These are phyloP conservation scores for Pteropus rufus DNA, from an alignment of 2,797 vertebrate genomes.

Conservation along the genomic window DNA sequence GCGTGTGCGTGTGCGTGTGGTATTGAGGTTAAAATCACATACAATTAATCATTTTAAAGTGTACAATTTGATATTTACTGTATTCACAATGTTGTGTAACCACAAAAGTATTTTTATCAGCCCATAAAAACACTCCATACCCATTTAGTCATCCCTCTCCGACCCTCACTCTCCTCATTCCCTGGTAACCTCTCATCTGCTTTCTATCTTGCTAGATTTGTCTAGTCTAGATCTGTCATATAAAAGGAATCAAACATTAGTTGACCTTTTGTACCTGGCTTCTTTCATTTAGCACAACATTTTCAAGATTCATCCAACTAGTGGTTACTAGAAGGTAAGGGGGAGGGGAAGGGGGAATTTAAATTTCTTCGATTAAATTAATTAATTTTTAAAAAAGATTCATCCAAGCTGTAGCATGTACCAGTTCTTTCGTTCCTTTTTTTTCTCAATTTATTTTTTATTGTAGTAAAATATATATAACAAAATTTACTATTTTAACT, in stretches of 20 bases:
- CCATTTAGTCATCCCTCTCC: not conserved
- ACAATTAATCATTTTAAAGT: not conserved
- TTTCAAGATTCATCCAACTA: not conserved
- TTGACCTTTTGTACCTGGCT: not conserved
- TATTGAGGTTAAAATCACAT: not conserved
- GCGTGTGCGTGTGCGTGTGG: not conserved
- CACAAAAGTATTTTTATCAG: not conserved
- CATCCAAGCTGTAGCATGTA: not conserved
- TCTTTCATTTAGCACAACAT: not conserved
- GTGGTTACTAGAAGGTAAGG: too few relatives aligned
- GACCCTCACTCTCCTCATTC: not conserved
- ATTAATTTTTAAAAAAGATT: too few relatives aligned
- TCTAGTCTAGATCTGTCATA: not conserved
- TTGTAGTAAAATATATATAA: not conserved
- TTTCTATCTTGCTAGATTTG: not conserved
- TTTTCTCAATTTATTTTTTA: not conserved
- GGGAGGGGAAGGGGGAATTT: too few relatives aligned
- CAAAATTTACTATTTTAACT: not conserved
- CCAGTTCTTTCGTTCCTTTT: not conserved
- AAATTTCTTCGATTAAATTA: too few relatives aligned
- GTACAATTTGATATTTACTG: not conserved
- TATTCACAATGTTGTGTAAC: not conserved
- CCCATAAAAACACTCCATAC: not conserved
- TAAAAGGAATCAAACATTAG: not conserved
- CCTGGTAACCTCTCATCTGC: not conserved